Base-by-base conservation (phyloP, 1,140 invertebrate genomes). In the Micrasema minimum region DNA sequence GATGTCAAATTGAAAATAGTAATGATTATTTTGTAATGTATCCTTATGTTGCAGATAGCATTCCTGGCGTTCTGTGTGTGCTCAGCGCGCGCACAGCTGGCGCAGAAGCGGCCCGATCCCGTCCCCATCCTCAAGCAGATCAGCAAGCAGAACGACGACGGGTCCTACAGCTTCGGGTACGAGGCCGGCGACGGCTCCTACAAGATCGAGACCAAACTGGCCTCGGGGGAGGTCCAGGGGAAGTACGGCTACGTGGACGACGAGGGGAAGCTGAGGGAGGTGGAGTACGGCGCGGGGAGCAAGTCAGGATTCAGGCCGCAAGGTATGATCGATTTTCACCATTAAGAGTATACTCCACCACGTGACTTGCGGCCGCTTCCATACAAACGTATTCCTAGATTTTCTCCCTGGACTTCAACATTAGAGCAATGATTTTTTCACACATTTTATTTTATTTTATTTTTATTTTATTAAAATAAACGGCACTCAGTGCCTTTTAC, bases 151-250 rank as follows among this genome's bases (percentile, higher is more conserved):
- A 95, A 94, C 78, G 92, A 93, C 57, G 93, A 95, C 73, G 93
- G 93, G 0, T 93, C 91, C 16, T 94, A 94, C 81, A 93, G 90
- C 74, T 95, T 92, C 77, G 95, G 94, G 0, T 96, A 95, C 79
- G 93, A 96, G 80, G 92, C 88, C 0, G 94, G 92, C 0, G 93
- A 96, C 78, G 94, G 94, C n/a, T 91, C 92, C 23, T 96, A 94
- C 85, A 96, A 96, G 81, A 95, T 96, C 68, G 94, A 97, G 80
- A 94, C 92, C 0, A 94, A 93, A 79, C 92, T 92, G 74, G 87
- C 91, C 0, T 91, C 88, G 20, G 92, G 93, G 0, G 92, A 94
- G 76, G 91, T 95, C 2, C 91, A 90, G 41, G 94, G 94, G 50
- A 92, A 93, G 79, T 91, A 93, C 77, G 90, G 92, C 16, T 95